Evolutionary conservation across 2,113 vertebrate species (phyloP).

Genomic region (Toxotes jaculatrix): DNA sequence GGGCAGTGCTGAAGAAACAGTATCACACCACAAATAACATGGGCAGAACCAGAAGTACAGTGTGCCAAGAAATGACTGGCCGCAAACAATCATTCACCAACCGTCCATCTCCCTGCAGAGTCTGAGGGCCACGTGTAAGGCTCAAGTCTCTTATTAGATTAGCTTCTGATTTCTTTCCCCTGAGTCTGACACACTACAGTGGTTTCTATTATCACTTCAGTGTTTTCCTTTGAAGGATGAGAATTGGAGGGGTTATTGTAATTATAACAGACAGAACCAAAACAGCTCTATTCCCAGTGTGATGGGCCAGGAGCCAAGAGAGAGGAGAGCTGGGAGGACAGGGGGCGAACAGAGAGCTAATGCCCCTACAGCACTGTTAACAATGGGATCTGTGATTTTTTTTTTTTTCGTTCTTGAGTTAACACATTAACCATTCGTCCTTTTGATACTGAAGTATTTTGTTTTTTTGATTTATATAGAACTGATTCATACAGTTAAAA

Average conservation of each 20-base stretch:
- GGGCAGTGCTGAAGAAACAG: slow-evolving; percentile 13
- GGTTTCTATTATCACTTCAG: slow-evolving; percentile 58
- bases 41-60: slow-evolving; percentile 7
- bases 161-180: slow-evolving; percentile 62
- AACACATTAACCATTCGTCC: not conserved
- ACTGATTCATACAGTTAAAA: not conserved
- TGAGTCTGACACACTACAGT: slow-evolving; percentile 49
- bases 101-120: slow-evolving; percentile 6
- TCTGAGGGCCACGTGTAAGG: slow-evolving; percentile 34
- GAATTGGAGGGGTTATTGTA: slow-evolving; percentile 44
- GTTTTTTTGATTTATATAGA: not conserved
- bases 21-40: not conserved
- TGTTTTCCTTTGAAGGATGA: slow-evolving; percentile 51
- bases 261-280: slow-evolving; percentile 62
- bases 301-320: slow-evolving; percentile 52
- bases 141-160: slow-evolving; percentile 69
- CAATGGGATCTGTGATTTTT: no score
- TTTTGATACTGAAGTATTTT: not conserved
- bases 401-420: not conserved
- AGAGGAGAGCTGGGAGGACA: slow-evolving; percentile 35
- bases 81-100: slow-evolving; percentile 43
- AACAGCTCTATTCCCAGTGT: slow-evolving; percentile 57
- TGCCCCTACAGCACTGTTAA: slow-evolving; percentile 26
- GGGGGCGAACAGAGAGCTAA: slow-evolving; percentile 6
- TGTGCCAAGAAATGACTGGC: slow-evolving; percentile 36